phyloP scores from a whole-genome alignment of 2,888 invertebrate species.

The Leptogaster cylindrica region DNA sequence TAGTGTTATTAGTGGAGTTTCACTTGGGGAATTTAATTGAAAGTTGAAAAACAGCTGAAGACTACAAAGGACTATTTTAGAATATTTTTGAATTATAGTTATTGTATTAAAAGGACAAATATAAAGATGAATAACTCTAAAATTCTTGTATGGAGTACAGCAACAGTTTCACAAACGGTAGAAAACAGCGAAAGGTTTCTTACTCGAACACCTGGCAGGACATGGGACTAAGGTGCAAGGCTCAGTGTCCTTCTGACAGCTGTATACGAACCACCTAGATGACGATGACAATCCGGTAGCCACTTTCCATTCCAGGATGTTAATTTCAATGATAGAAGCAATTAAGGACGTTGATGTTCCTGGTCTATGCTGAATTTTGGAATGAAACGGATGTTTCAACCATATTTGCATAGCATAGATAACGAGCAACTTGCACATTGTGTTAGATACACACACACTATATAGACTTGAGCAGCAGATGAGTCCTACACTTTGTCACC shows the following conservation, averaged over 20 bases:
- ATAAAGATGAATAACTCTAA: too few relatives aligned
- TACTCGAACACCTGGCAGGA: not conserved
- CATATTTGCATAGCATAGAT: slow-evolving; percentile 23
- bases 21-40: too few relatives aligned
- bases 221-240: not conserved
- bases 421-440: not conserved
- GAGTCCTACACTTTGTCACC: slow-evolving; percentile 22
- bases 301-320: slow-evolving; percentile 34
- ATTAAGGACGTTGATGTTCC: slow-evolving; percentile 20
- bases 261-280: slow-evolving; percentile 26
- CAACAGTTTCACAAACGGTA: too few relatives aligned
- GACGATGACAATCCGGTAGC: not conserved
- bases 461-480: not conserved
- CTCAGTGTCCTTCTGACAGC: slow-evolving; percentile 9
- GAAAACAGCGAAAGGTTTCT: too few relatives aligned
- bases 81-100: too few relatives aligned
- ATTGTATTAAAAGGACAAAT: too few relatives aligned
- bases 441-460: not conserved
- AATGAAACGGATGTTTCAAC: slow-evolving; percentile 13
- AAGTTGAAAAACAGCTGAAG: too few relatives aligned
- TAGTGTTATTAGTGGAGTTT: too few relatives aligned
- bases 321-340: slow-evolving; percentile 39
- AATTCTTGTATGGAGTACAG: too few relatives aligned
- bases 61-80: too few relatives aligned
- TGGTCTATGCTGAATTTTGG: slow-evolving; percentile 10